These are phyloP conservation scores for Drepana falcataria DNA, from an alignment of 2,888 invertebrate genomes.

Conservation along the genomic window DNA sequence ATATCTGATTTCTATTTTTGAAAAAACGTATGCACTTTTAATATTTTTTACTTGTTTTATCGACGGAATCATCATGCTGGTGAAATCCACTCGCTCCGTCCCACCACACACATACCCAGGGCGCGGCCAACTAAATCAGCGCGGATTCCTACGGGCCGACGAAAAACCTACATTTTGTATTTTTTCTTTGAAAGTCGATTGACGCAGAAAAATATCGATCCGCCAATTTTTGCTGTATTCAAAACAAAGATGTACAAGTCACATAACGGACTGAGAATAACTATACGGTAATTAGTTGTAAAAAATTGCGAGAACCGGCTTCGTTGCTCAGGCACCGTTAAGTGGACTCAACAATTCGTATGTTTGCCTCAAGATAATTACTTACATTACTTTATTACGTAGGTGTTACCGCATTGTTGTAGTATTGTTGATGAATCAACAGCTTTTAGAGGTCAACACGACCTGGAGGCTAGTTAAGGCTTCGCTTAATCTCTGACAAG, in stretches of 20 bases:
- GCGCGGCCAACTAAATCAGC: too few species aligned
- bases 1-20: too few species aligned
- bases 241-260: constrained; percentile 6
- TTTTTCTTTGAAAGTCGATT: too few species aligned
- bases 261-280: constrained; percentile 18
- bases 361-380: constrained; percentile 28
- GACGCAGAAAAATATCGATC: not conserved
- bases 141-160: too few species aligned
- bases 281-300: constrained; percentile 20
- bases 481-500: too few species aligned
- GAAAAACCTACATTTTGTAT: too few species aligned
- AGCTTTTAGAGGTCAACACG: constrained; percentile 24
- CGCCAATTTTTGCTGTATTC: not conserved
- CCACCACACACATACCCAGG: too few species aligned
- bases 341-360: constrained; percentile 23
- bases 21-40: too few species aligned
- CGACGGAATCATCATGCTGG: too few species aligned
- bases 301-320: constrained; percentile 30
- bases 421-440: constrained; percentile 8
- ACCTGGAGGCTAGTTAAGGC: not conserved
- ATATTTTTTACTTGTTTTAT: too few species aligned
- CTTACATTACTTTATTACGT: constrained; percentile 29
- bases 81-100: too few species aligned
- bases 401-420: constrained; percentile 27
- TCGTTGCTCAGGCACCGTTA: constrained; percentile 29